A percentile compares a stretch with the other conserved stretches of the same genome.
phyloP scores from a whole-genome alignment of 2,888 invertebrate genomes.

The Phengaris arion region DNA sequence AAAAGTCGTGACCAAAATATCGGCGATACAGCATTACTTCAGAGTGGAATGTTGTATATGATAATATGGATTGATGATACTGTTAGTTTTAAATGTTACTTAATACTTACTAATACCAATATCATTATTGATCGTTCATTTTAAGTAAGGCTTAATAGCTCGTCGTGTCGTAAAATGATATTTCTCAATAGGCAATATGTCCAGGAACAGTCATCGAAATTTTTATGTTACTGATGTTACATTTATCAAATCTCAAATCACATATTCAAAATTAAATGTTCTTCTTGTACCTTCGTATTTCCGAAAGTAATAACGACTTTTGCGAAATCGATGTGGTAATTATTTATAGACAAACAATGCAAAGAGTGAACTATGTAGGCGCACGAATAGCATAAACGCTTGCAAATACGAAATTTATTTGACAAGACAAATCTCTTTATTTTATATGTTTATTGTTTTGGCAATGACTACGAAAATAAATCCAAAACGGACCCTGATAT shows the following conservation, averaged over 20 bases:
- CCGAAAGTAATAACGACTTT: not conserved
- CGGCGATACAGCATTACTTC: conserved; percentile 3
- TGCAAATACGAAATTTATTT: conserved; percentile 25
- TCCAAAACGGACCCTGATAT: conserved; percentile 22
- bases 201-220: not conserved
- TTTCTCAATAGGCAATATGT: not conserved
- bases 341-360: not conserved
- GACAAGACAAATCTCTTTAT: not conserved
- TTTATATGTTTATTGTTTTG: conserved; percentile 29
- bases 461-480: conserved; percentile 21
- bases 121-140: not conserved
- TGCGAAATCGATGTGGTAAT: not conserved
- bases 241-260: not conserved
- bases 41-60: conserved; percentile 21
- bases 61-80: conserved; percentile 20
- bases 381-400: conserved; percentile 23
- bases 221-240: not conserved
- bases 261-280: too few relatives aligned
- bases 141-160: not conserved
- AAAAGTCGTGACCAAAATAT: conserved; percentile 31
- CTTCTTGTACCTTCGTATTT: not conserved
- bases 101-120: not conserved
- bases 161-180: not conserved
- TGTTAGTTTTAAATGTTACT: conserved; percentile 12
- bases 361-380: conserved; percentile 19